Base-by-base conservation (phyloP, 2,888 invertebrate genomes). In the Tetheella fluctuosa region DNA sequence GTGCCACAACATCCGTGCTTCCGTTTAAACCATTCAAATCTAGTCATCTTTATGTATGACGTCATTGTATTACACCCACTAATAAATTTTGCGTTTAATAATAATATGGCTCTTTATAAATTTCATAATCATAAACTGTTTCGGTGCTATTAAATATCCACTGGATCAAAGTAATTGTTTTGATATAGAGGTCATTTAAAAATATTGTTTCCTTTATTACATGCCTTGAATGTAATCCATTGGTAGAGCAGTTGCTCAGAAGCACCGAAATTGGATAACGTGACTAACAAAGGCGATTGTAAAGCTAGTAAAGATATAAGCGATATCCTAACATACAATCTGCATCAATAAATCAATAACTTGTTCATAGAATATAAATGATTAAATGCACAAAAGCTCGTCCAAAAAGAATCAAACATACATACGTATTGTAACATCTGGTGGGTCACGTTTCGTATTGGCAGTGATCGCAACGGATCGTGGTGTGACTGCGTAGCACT, bases 361-460 rank as follows among this genome's bases (percentile, higher is more conserved):
- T n/a, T n/a, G n/a, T n/a, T 4, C 39, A 39, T 39, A 39, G 39
- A 39, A 39, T 39, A 39, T 39, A 39, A 39, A 39, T n/a, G 17
- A 20, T 20, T 20, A 48, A 48, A n/a, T 53, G 15, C n/a, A 53
- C 15, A 25, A 23, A 25, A 13, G 12, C 6, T 53, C 28, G 23
- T n/a, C 20, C 10, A 20, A 53, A 53, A 53, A 25, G 25, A 53
- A 25, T 25, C 23, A 17, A 23, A 15, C n/a, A n/a, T n/a, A n/a
- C 15, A n/a, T n/a, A 5, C 15, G 34, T 15, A 34, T 34, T 8
- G 20, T 12, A 20, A 25, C 23, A 17, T 17, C 28, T 30, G 30
- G 13, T 30, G 34, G 23, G 55, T 37, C 55, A 55, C 55, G 55
- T 55, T 6, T 48, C 15, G 17, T 20, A 55, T 55, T 30, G 34